Conservation (phyloP, 1,140 invertebrate species). For the Coelopa frigida region DNA sequence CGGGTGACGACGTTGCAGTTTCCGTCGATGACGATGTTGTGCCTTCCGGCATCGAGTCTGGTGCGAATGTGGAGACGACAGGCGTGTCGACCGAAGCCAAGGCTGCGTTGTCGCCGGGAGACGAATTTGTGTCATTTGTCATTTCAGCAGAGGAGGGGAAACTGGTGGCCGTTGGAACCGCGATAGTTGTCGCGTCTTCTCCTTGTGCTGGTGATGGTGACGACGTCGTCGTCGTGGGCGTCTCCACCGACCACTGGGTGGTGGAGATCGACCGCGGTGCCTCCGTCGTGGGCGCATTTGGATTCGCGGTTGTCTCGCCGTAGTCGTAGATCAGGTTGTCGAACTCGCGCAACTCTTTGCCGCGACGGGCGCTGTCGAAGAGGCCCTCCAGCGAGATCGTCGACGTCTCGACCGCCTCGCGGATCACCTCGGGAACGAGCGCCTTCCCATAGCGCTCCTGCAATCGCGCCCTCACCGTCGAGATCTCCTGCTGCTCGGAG, state of each 20-base stretch:
- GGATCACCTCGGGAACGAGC: slow-evolving; percentile 33
- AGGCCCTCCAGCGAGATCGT: slow-evolving; percentile 57
- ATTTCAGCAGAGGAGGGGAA: background rate
- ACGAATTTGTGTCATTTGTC: background rate
- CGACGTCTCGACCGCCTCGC: slow-evolving; percentile 48
- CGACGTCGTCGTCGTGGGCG: background rate
- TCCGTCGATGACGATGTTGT: background rate
- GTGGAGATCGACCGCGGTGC: background rate
- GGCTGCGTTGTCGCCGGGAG: too few species aligned
- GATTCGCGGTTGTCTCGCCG: background rate
- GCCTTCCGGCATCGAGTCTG: background rate
- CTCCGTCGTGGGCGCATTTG: background rate
- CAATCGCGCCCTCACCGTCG: too few species aligned
- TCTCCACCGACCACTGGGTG: background rate
- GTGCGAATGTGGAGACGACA: background rate
- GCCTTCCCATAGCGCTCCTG: slow-evolving; percentile 32
- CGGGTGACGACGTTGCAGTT: background rate
- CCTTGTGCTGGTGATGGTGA: background rate
- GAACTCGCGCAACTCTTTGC: slow-evolving; percentile 19
- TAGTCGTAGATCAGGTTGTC: background rate
- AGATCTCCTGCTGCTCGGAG: background rate
- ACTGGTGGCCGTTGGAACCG: background rate
- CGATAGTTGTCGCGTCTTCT: slow-evolving; percentile 1
- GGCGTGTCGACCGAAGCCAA: background rate
- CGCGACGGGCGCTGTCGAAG: slow-evolving; percentile 50